Conservation (phyloP, 1,140 invertebrate genomes). For the Zaprionus davidi region DNA sequence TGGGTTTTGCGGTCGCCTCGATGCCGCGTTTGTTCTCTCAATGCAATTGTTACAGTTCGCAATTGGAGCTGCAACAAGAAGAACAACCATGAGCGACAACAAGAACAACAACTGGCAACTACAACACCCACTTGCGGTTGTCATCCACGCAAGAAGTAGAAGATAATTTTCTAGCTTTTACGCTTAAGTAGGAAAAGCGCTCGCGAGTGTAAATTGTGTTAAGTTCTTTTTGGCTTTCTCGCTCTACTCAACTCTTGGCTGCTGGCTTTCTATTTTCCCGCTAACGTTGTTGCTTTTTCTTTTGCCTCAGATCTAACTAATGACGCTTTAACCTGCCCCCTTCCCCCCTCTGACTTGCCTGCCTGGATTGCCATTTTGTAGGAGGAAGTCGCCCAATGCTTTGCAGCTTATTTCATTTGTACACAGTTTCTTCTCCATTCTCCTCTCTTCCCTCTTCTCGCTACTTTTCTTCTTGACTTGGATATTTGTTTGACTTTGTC, state of each 20-base stretch:
- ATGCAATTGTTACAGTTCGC: conserved; percentile 65
- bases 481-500: conserved; percentile 29
- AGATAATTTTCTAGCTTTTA: conserved; percentile 67
- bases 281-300: conserved; percentile 14
- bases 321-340: conserved; percentile 58
- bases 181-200: conserved; percentile 74
- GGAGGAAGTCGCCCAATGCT: conserved; percentile 41
- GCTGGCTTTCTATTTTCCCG: conserved; percentile 70
- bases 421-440: not conserved
- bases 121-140: conserved; percentile 75
- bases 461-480: conserved; percentile 1
- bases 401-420: conserved; percentile 36
- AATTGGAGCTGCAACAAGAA: conserved; percentile 70
- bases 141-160: conserved; percentile 39
- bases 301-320: conserved; percentile 66
- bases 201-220: conserved; percentile 81
- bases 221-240: conserved; percentile 80
- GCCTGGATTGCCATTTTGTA: conserved; percentile 45
- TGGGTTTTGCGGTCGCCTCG: conserved; percentile 63
- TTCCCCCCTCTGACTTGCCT: conserved; percentile 11
- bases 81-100: conserved; percentile 21
- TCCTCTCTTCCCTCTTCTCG: not conserved
- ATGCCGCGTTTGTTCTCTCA: conserved; percentile 11
- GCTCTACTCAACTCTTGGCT: conserved; percentile 24
- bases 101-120: conserved; percentile 18